Evolutionary conservation across 2,797 vertebrate genomes (phyloP), one percentile per base, ranked within the genome.

Genomic region (Melanotaenia nigrans): DNA sequence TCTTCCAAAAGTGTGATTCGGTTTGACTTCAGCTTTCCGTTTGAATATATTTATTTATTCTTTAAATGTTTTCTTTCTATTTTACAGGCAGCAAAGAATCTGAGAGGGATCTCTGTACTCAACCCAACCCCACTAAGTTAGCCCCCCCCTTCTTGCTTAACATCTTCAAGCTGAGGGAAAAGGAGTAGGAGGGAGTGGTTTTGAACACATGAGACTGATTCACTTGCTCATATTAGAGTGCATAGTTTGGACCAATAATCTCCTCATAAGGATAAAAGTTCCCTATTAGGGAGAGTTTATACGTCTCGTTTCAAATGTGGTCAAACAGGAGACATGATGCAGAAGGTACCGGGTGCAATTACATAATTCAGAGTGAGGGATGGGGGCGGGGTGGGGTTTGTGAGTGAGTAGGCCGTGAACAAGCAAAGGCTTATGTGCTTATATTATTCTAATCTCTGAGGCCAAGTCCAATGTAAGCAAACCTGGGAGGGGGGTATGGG

Each of bases 401-500:
- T 49, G 73, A 67, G 69, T 25, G 65, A 87, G 84, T 75, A 71
- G 60, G 60, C 5, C 25, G 53, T 74, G 86, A 94, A 94, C 93
- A 95, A 91, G 88, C 69, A 32, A 79, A 65, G 85, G 84, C 91
- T 93, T 94, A 89, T 94, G 82, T 79, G 74, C 83, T 85, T 76
- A 92, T 94, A 93, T 95, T 95, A 93, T 94, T 95, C 90, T 92
- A 93, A 94, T 94, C 92, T 93, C 84, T 82, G 88, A 90, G 90
- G 65, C 83, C 74, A 1, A 80, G 75, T 91, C 94, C 90, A 95
- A 92, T 82, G 87, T 94, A 94, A 95, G 88, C 94, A 94, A 90
- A 83, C 28, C 28, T 30, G 28, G 28, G 28, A 30, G 28, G 28
- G 28, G 28, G 28, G 28, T 5, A 30, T 0, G 28, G 28, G 28